Conservation (phyloP, 2,888 invertebrate species). For the Stenchaetothrips biformis region DNA sequence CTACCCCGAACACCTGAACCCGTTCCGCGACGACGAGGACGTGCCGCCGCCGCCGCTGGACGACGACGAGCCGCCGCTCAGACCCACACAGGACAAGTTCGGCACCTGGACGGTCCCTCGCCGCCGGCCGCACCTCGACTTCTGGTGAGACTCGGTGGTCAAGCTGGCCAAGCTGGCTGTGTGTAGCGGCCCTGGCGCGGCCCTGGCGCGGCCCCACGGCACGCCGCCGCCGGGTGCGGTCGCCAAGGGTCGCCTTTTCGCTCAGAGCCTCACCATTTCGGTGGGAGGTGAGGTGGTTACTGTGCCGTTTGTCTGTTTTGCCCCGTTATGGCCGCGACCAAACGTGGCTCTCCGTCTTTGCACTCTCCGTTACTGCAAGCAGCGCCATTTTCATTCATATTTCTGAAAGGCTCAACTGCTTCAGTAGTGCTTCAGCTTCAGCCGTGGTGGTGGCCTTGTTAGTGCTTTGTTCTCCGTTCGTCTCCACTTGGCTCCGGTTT, state of each 20-base stretch:
- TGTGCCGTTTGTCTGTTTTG: too few relatives aligned
- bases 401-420: background rate
- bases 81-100: conserved; percentile 15
- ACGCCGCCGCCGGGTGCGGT: background rate
- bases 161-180: too few relatives aligned
- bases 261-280: too few relatives aligned
- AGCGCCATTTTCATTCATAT: background rate
- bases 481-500: too few relatives aligned
- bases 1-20: conserved; percentile 20
- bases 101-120: conserved; percentile 1
- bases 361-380: background rate
- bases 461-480: too few relatives aligned
- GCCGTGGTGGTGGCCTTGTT: too few relatives aligned
- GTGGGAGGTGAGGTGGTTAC: too few relatives aligned
- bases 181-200: background rate
- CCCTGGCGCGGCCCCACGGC: background rate
- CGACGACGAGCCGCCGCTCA: background rate
- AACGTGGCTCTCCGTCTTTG: background rate
- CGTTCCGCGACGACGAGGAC: conserved; percentile 10
- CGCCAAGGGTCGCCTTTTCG: too few relatives aligned
- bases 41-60: background rate
- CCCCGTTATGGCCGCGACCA: too few relatives aligned
- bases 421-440: too few relatives aligned
- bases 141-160: background rate
- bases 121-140: conserved; percentile 12